phyloP scores from a whole-genome alignment of 2,888 invertebrate species.

The Drosophila fulvimacula region DNA sequence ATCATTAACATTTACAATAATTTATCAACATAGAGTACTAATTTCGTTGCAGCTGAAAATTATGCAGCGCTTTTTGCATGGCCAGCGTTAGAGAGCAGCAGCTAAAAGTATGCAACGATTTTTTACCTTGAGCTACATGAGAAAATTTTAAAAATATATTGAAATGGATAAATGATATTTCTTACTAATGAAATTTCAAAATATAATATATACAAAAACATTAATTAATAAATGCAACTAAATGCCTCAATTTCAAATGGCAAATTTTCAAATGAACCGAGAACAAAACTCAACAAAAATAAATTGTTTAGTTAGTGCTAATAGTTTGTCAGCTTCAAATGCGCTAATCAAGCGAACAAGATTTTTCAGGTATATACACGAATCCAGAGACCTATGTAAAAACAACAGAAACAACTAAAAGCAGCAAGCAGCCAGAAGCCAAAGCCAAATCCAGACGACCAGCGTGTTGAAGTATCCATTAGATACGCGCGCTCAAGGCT shows the following conservation, averaged over 20 bases:
- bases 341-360: constrained; percentile 59
- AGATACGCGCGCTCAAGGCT: constrained; percentile 73
- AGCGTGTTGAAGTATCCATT: constrained; percentile 72
- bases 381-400: constrained; percentile 15
- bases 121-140: neutral
- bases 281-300: constrained; percentile 18
- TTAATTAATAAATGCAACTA: neutral
- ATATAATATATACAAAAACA: neutral
- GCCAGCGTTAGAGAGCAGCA: constrained; percentile 23
- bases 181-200: neutral
- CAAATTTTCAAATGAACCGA: neutral
- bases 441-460: constrained; percentile 39
- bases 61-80: constrained; percentile 43
- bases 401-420: constrained; percentile 4
- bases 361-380: constrained; percentile 25
- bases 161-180: neutral
- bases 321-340: constrained; percentile 52
- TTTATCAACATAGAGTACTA: neutral
- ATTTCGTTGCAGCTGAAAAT: constrained; percentile 30
- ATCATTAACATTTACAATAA: neutral
- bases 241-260: neutral
- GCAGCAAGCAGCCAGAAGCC: constrained; percentile 25
- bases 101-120: constrained; percentile 46
- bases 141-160: neutral
- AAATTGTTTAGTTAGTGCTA: constrained; percentile 62